These are phyloP conservation scores for Hipparchia sbordonii DNA, from an alignment of 2,888 invertebrate species.

Conservation along the genomic window DNA sequence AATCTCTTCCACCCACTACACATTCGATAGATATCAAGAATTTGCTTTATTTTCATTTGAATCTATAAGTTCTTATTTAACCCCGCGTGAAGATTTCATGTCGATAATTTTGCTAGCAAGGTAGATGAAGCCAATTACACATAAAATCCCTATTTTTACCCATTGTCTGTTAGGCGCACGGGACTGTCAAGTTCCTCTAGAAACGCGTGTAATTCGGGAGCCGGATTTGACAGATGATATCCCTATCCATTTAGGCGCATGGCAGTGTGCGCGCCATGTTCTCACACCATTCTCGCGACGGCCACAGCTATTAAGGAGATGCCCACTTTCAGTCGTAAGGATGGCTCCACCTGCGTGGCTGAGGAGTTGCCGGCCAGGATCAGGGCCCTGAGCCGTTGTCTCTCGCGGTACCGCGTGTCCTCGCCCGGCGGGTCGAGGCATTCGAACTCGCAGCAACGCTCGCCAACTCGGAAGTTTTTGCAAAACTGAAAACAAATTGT, in stretches of 20 bases:
- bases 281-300: conserved; percentile 72
- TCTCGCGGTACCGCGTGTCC: conserved; percentile 83
- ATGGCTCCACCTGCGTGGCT: conserved; percentile 60
- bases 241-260: conserved; percentile 9
- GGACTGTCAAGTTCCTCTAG: neutral
- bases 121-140: neutral
- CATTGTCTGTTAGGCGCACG: neutral
- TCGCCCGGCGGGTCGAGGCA: conserved; percentile 91
- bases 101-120: neutral
- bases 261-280: neutral
- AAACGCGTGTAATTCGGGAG: neutral
- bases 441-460: conserved; percentile 94
- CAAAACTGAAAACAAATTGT: conserved; percentile 85
- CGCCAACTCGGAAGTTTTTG: conserved; percentile 91
- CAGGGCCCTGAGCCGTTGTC: conserved; percentile 83
- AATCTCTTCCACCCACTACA: no score
- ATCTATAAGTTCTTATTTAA: no score
- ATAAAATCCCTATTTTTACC: conserved; percentile 1
- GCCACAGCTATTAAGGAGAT: conserved; percentile 69
- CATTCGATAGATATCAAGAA: no score
- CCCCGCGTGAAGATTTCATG: no score
- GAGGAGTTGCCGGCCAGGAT: conserved; percentile 84
- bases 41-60: no score
- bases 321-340: conserved; percentile 60
- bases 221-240: neutral